A percentile compares a stretch with the other conserved stretches of the same genome.
phyloP scores from a whole-genome alignment of 2,888 invertebrate species.

The Keiferia lycopersicella region DNA sequence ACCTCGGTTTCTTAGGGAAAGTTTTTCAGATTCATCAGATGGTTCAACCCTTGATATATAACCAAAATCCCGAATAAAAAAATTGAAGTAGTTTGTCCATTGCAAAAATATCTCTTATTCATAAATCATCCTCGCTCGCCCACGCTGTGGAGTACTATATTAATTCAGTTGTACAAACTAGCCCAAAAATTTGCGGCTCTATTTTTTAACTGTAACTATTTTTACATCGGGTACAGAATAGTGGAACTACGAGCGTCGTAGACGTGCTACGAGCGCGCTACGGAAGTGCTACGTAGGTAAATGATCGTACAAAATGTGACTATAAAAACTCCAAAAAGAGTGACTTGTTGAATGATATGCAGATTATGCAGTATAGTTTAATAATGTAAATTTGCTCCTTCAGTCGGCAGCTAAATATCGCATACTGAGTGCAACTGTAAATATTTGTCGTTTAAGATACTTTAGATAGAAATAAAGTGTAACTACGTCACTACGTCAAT shows the following conservation, averaged over 20 bases:
- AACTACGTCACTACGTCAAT: slow-evolving; percentile 7
- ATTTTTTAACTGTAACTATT: slow-evolving; percentile 8
- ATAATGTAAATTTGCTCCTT: slow-evolving; percentile 57
- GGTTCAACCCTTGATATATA: too few relatives aligned
- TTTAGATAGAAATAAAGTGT: slow-evolving; percentile 67
- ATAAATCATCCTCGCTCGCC: background rate
- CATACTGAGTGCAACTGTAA: slow-evolving; percentile 69
- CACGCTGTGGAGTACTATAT: background rate
- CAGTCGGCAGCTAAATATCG: slow-evolving; percentile 71
- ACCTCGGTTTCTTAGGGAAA: too few relatives aligned
- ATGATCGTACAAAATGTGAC: slow-evolving; percentile 77
- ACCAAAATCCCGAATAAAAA: slow-evolving; percentile 43
- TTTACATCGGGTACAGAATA: slow-evolving; percentile 13
- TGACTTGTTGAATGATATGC: slow-evolving; percentile 58
- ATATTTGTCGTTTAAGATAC: slow-evolving; percentile 68
- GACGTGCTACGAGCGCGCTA: slow-evolving; percentile 32
- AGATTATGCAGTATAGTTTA: slow-evolving; percentile 42
- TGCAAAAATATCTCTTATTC: slow-evolving; percentile 3
- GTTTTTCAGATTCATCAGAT: too few relatives aligned
- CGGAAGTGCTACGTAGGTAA: slow-evolving; percentile 38
- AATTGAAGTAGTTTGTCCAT: slow-evolving; percentile 26
- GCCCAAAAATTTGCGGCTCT: background rate
- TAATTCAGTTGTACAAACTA: background rate
- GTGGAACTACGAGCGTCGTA: slow-evolving; percentile 29
- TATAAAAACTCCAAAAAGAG: slow-evolving; percentile 62